Evolutionary conservation across 2,113 vertebrate genomes (phyloP).

Genomic region (Lutjanus erythropterus): DNA sequence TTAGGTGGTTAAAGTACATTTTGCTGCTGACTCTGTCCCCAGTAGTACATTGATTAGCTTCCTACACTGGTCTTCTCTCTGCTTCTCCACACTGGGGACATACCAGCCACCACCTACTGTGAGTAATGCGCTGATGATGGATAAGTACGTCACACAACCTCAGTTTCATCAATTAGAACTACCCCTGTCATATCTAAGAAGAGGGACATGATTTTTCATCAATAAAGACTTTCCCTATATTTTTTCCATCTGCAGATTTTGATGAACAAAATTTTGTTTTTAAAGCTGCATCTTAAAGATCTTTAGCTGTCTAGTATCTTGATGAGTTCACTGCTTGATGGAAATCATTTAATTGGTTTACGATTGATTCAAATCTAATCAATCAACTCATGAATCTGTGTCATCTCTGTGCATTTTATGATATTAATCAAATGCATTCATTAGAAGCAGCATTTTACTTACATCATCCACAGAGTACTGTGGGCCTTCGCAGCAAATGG

Average conservation of each 20-base stretch:
- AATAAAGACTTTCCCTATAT: not conserved
- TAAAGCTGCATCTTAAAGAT: not conserved
- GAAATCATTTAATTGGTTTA: conserved; percentile 46
- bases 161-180: too few species aligned
- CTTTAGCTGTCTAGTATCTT: not conserved
- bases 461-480: conserved; percentile 75
- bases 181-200: not conserved
- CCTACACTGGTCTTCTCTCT: too few species aligned
- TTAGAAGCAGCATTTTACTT: conserved; percentile 65
- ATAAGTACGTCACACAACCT: too few species aligned
- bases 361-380: conserved; percentile 45
- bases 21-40: too few species aligned
- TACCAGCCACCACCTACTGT: too few species aligned
- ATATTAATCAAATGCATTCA: conserved; percentile 26
- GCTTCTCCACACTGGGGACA: too few species aligned
- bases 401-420: conserved; percentile 6
- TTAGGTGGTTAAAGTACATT: too few species aligned
- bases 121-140: too few species aligned
- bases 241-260: not conserved
- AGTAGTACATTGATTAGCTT: too few species aligned
- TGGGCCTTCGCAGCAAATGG: conserved; percentile 62
- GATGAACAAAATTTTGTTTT: not conserved
- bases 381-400: conserved; percentile 28
- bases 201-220: not conserved
- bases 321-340: not conserved